Base-by-base conservation (phyloP, 2,113 vertebrate genomes). In the Scortum barcoo region DNA sequence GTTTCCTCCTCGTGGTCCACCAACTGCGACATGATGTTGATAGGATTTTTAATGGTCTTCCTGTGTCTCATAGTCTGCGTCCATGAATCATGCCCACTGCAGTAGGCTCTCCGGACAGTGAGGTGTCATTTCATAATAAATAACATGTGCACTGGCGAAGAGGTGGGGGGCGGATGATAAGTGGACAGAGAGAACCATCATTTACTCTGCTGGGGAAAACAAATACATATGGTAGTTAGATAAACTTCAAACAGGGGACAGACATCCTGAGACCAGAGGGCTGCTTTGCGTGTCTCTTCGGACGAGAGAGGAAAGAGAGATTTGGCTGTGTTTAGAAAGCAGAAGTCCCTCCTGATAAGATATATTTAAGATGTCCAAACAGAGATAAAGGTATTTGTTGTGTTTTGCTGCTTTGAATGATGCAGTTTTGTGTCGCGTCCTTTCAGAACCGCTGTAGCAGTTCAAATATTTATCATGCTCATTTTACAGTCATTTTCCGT, bases 401-500 rank as follows among this genome's bases (percentile, higher is more conserved):
- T 92, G 86, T 89, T 95, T 90, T 85, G 87, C 91, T 85, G 85
- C 86, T 86, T 83, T 73, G 78, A 83, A 84, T 69, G 84, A 88
- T 79, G 65, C 83, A 76, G 66, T 86, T 71, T 76, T 90, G 86
- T 86, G 53, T 61, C 68, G 61, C 60, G 57, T 89, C 91, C 86
- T 93, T 87, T 88, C 88, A 87, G 77, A 90, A 91, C 92, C 86
- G 22, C 80, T 86, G 82, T 80, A 44, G 91, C 88, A 85, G 70
- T 76, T 74, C 92, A 95, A 95, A 96, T 95, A 94, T 95, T 95
- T 95, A 92, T 91, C 92, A 94, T 88, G 94, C 86, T 84, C 88
- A 91, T 94, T 95, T 95, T 89, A 84, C 79, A 73, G 42, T 79
- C 63, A 46, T 90, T 90, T 92, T 54, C 71, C 46, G 17, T 82